These are phyloP conservation scores for Zaprionus gabonicus DNA, from an alignment of 1,140 invertebrate species.

Conservation along the genomic window DNA sequence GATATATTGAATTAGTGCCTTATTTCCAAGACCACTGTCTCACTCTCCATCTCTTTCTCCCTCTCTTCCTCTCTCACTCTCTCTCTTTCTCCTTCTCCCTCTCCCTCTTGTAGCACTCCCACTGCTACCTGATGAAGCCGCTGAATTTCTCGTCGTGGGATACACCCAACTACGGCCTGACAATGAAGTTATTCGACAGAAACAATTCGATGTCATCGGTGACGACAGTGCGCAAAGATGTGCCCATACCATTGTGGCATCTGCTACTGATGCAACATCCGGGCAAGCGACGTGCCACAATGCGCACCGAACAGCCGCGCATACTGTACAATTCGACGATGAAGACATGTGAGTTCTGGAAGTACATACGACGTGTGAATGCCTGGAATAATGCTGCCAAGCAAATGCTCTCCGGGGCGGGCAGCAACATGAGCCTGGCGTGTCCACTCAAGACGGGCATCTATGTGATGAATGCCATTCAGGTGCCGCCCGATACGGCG, in stretches of 20 bases:
- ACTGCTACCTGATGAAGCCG: slow-evolving; percentile 69
- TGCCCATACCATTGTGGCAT: slow-evolving; percentile 67
- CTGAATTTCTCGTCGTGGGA: slow-evolving; percentile 49
- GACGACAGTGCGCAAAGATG: slow-evolving; percentile 63
- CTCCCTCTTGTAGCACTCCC: neutral
- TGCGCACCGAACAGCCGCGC: slow-evolving; percentile 45
- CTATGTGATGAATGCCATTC: slow-evolving; percentile 69
- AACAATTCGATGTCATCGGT: slow-evolving; percentile 74
- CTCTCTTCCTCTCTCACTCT: neutral
- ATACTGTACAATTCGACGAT: slow-evolving; percentile 65
- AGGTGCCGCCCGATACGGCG: slow-evolving; percentile 70
- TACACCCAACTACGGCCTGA: slow-evolving; percentile 59
- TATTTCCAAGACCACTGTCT: neutral
- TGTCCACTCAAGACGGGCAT: slow-evolving; percentile 67
- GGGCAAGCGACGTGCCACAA: neutral
- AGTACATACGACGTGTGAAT: slow-evolving; percentile 63
- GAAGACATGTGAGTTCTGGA: slow-evolving; percentile 74
- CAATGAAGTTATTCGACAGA: slow-evolving; percentile 43
- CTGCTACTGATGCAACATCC: slow-evolving; percentile 62
- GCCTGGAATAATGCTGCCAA: slow-evolving; percentile 70
- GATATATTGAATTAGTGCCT: too few species aligned
- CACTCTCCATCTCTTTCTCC: neutral
- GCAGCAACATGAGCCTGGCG: slow-evolving; percentile 70
- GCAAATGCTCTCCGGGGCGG: slow-evolving; percentile 55
- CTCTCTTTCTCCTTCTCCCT: neutral